Base-by-base conservation (phyloP, 2,113 vertebrate species). In the Cercocebus atys region DNA sequence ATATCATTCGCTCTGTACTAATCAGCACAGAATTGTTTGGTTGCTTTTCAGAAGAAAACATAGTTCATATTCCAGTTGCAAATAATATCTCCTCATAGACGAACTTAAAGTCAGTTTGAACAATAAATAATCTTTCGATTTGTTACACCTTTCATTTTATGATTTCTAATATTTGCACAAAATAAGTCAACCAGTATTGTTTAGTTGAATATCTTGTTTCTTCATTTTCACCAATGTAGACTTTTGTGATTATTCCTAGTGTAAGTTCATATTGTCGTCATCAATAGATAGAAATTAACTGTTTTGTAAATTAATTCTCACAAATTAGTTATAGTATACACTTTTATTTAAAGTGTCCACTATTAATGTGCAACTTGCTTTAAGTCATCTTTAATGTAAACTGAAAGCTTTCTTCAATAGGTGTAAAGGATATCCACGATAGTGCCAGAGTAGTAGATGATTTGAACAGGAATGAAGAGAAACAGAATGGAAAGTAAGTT, bases 131-230 rank as follows among this genome's bases (percentile, higher is more conserved):
- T 55, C 22, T 9, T 88, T 89, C 79, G 17, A 80, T 61, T 79
- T 92, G 38, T 90, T 76, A 32, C 0, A 92, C 83, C 35, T 95
- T 97, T 92, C 16, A 81, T 61, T 91, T 55, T 82, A 43, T 88
- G 16, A 22, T 59, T 89, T 88, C 35, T 57, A 93, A 90, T 1
- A 90, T 12, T 2, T 61, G 81, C 90, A 93, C 43, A 81, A 75
- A 97, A 22, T 70, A 52, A 76, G 1, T 73, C 5, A 47, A 22
- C 38, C 10, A 40, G 1, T 25, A 79, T 40, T 17, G 75, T 70
- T 82, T 79, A 57, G 4, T 81, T 85, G 40, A 90, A 27, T 20
- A 90, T 61, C 5, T 55, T 40, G 38, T 40, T 89, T 76, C 57
- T 82, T 55, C 27, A 79, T 64, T 86, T 93, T 79, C 81, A 86